These are phyloP conservation scores for Lepeophtheirus nordmannii DNA, from an alignment of 2,888 invertebrate species.

Conservation along the genomic window DNA sequence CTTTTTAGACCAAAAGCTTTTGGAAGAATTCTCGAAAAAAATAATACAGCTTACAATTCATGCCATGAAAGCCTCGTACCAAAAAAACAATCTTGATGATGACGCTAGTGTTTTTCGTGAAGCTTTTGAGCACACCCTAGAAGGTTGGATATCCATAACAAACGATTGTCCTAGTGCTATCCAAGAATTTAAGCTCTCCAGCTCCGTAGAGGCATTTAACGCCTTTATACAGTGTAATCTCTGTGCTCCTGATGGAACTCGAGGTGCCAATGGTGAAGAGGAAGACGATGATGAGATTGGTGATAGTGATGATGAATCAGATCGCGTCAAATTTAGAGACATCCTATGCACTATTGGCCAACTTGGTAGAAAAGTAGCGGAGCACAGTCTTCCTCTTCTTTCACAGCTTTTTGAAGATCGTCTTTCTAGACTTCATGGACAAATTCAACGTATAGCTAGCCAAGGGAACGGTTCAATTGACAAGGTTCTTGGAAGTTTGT, in stretches of 20 bases:
- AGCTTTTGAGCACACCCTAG: constrained; percentile 51
- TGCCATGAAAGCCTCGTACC: constrained; percentile 48
- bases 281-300: constrained; percentile 43
- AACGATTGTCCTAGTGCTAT: constrained; percentile 31
- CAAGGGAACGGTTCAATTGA: constrained; percentile 30
- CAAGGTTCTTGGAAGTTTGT: constrained; percentile 44
- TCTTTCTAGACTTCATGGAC: constrained; percentile 42
- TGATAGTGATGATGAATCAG: constrained; percentile 46
- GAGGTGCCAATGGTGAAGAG: constrained; percentile 41
- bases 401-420: constrained; percentile 50
- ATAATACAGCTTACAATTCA: constrained; percentile 47
- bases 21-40: constrained; percentile 44
- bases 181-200: constrained; percentile 28
- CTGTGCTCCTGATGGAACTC: constrained; percentile 59
- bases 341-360: constrained; percentile 56
- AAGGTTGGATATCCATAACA: constrained; percentile 49
- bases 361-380: constrained; percentile 43
- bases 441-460: constrained; percentile 36
- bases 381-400: constrained; percentile 49
- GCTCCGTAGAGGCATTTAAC: constrained; percentile 47
- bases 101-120: constrained; percentile 34
- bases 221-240: constrained; percentile 62
- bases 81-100: constrained; percentile 41
- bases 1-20: constrained; percentile 38
- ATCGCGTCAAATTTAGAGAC: constrained; percentile 46